phyloP scores from a whole-genome alignment of 2,113 vertebrate genomes.

The Sylvia atricapilla region DNA sequence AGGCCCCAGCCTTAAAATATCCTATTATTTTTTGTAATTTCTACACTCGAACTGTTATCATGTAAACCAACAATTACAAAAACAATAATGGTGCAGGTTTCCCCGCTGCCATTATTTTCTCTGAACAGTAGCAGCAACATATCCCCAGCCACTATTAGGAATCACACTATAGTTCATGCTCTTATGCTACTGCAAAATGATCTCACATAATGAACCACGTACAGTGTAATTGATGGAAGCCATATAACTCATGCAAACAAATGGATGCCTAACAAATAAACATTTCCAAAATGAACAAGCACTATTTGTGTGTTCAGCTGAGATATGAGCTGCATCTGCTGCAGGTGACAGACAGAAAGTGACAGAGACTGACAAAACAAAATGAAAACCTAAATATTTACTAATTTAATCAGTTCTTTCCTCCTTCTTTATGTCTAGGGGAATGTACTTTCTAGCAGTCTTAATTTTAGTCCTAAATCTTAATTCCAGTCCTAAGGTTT shows the following conservation, averaged over 20 bases:
- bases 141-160: slow-evolving; percentile 1
- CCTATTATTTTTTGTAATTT: background rate
- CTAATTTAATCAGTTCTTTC: background rate
- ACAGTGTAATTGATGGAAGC: slow-evolving; percentile 22
- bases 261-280: slow-evolving; percentile 47
- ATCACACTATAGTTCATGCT: background rate
- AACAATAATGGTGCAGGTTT: slow-evolving; percentile 18
- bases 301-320: slow-evolving; percentile 30
- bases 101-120: slow-evolving; percentile 20
- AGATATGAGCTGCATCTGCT: background rate
- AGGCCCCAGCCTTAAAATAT: background rate
- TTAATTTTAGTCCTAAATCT: background rate
- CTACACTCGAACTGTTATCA: background rate
- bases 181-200: slow-evolving; percentile 16
- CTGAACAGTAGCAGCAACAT: background rate
- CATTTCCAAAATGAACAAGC: slow-evolving; percentile 29
- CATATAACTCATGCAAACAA: slow-evolving; percentile 45
- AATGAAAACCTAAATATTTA: slow-evolving; percentile 1
- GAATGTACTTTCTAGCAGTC: background rate
- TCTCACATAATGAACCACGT: slow-evolving; percentile 1
- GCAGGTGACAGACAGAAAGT: slow-evolving; percentile 14
- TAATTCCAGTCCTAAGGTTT: background rate
- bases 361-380: background rate
- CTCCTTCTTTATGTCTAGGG: background rate
- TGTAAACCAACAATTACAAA: slow-evolving; percentile 23